Conservation (phyloP, 2,797 vertebrate species). For the Acestrorhynchus altus region DNA sequence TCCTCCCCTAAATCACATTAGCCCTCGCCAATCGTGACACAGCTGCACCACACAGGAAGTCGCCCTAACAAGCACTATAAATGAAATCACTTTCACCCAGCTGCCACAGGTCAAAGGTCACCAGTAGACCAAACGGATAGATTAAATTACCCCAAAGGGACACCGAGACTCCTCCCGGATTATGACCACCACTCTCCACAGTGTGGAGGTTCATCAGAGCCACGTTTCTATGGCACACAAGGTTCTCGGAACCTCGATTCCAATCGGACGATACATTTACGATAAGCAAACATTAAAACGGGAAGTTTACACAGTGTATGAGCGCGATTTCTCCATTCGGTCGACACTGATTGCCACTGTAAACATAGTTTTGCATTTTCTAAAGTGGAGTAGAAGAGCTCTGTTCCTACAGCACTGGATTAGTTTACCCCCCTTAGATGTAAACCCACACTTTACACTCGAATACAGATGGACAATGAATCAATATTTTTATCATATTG, state of each 20-base stretch:
- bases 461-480: no score
- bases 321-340: not conserved
- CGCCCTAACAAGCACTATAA: constrained; percentile 78
- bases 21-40: constrained; percentile 60
- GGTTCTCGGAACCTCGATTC: not conserved
- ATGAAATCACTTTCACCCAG: constrained; percentile 78
- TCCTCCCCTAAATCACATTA: constrained; percentile 71
- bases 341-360: not conserved
- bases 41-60: constrained; percentile 69
- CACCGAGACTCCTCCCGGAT: constrained; percentile 41
- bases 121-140: constrained; percentile 67
- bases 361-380: not conserved
- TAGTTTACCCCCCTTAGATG: no score
- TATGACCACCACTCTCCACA: not conserved
- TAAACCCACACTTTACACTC: no score
- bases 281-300: not conserved
- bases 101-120: constrained; percentile 70
- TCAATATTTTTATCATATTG: no score
- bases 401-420: not conserved
- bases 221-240: no score
- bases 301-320: not conserved
- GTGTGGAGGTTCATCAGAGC: no score
- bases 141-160: constrained; percentile 77
- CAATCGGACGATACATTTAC: not conserved
- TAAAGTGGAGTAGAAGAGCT: not conserved